These are phyloP conservation scores for Notothenia rossii DNA, from an alignment of 2,113 vertebrate species.

Conservation along the genomic window DNA sequence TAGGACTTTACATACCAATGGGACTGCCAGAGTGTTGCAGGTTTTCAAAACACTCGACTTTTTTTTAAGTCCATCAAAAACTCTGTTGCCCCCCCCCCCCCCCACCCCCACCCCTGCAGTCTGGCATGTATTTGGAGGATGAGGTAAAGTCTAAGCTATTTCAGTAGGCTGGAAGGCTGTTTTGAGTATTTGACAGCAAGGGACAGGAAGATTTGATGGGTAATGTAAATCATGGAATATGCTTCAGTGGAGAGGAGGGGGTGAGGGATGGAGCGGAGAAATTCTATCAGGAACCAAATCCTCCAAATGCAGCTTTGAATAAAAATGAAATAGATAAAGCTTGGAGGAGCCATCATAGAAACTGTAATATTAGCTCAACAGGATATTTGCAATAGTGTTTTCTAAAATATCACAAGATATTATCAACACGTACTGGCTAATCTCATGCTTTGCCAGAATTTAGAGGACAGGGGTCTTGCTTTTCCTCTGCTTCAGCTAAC, in stretches of 20 bases:
- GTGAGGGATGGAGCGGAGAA: constrained; percentile 27
- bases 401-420: constrained; percentile 56
- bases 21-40: constrained; percentile 60
- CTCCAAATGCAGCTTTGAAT: constrained; percentile 76
- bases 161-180: constrained; percentile 32
- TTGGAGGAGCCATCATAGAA: constrained; percentile 49
- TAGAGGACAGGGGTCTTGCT: constrained; percentile 25
- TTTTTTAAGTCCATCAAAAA: not conserved
- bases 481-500: constrained; percentile 29
- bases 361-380: constrained; percentile 65
- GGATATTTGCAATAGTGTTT: constrained; percentile 61
- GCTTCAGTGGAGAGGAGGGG: constrained; percentile 41
- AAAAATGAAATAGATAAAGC: constrained; percentile 73
- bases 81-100: not conserved
- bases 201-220: constrained; percentile 62
- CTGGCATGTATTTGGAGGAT: constrained; percentile 42
- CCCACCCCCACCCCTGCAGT: not conserved
- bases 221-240: constrained; percentile 72
- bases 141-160: constrained; percentile 48
- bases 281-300: constrained; percentile 71
- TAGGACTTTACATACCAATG: constrained; percentile 78
- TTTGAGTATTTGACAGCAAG: constrained; percentile 60
- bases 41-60: constrained; percentile 57
- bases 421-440: constrained; percentile 49
- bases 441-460: constrained; percentile 43